Conservation (phyloP, 2,888 invertebrate species). For the Polia nebulosa region DNA sequence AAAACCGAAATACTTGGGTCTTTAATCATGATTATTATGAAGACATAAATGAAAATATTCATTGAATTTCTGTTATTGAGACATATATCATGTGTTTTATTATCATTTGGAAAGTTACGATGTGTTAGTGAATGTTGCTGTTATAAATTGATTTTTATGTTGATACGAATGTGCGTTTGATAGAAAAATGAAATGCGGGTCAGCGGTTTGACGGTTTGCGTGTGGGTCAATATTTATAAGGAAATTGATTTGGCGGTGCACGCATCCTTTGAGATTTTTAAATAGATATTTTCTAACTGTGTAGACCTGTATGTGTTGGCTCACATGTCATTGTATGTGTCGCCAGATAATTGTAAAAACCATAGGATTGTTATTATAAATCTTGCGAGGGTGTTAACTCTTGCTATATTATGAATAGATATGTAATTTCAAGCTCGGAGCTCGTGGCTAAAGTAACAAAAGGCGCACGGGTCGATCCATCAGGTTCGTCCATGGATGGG, state of each 20-base stretch:
- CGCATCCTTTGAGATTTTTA: slow-evolving; percentile 1
- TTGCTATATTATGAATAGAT: neutral
- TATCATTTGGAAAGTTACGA: slow-evolving; percentile 35
- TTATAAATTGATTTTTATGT: slow-evolving; percentile 23
- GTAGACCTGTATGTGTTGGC: neutral
- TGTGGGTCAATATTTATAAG: slow-evolving; percentile 23
- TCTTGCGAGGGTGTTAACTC: neutral
- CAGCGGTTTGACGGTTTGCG: slow-evolving; percentile 10
- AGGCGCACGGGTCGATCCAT: too few relatives aligned
- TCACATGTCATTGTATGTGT: too few relatives aligned
- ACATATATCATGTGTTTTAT: slow-evolving; percentile 45
- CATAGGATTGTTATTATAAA: neutral
- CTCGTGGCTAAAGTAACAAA: too few relatives aligned
- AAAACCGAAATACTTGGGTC: slow-evolving; percentile 6
- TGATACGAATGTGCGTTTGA: slow-evolving; percentile 7
- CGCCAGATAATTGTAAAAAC: neutral
- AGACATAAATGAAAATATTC: slow-evolving; percentile 17
- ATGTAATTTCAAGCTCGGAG: too few relatives aligned
- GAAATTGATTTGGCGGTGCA: slow-evolving; percentile 22
- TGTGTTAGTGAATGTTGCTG: slow-evolving; percentile 26
- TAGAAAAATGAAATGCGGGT: slow-evolving; percentile 25
- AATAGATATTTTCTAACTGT: neutral
- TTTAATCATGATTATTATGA: slow-evolving; percentile 27
- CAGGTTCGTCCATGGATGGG: too few relatives aligned
- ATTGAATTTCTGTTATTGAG: slow-evolving; percentile 33